Conservation (phyloP, 2,113 vertebrate species). For the Pollimyrus isidori region DNA sequence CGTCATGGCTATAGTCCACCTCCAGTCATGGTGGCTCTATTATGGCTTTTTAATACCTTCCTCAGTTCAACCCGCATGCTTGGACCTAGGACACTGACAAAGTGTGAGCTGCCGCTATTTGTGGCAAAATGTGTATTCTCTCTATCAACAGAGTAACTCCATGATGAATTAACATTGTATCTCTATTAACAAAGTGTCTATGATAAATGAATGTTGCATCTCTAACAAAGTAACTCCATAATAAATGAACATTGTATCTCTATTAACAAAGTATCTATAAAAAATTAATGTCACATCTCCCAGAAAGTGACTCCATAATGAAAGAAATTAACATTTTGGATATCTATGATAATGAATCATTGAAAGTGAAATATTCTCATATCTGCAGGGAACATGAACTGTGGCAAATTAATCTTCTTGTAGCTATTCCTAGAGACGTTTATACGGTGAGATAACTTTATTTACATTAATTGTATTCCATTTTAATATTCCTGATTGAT, state of each 20-base stretch:
- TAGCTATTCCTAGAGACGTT: background rate
- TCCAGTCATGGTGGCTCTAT: background rate
- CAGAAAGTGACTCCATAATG: background rate
- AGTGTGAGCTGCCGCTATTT: background rate
- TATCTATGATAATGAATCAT: background rate
- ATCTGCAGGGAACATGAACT: background rate
- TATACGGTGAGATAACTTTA: background rate
- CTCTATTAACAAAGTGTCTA: background rate
- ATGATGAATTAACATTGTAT: background rate
- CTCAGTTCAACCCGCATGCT: background rate
- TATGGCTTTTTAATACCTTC: background rate
- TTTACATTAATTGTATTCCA: background rate
- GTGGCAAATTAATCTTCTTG: background rate
- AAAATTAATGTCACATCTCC: background rate
- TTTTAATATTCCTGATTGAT: background rate
- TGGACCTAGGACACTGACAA: background rate
- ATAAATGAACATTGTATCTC: background rate
- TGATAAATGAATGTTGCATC: background rate
- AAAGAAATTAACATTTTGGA: background rate
- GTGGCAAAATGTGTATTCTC: background rate
- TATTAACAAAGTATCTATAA: background rate
- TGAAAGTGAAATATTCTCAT: background rate
- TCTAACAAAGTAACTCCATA: background rate
- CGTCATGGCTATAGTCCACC: background rate
- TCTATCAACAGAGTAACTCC: background rate